A percentile compares a stretch with the other conserved stretches of the same genome.
phyloP scores from a whole-genome alignment of 37 sponge, comb jelly and placozoan genomes.

The Hexactinellida sp. region DNA sequence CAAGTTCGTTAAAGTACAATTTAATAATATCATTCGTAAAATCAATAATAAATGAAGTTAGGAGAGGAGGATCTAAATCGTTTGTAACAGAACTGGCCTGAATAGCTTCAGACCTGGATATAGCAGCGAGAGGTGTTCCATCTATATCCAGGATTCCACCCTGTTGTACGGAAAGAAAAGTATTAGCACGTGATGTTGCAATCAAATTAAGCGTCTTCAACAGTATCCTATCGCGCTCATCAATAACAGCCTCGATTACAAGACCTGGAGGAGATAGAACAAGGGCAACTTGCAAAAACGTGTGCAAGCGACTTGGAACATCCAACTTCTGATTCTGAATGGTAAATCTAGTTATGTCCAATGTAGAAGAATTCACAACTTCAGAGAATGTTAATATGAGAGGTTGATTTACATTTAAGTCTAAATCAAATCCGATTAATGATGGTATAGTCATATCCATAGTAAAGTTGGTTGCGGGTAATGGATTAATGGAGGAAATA shows the following conservation, averaged over 20 bases:
- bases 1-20: not conserved
- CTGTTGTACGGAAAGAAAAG: not conserved
- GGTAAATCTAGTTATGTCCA: conserved; percentile 40
- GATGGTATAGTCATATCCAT: not conserved
- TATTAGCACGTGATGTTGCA: not conserved
- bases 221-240: not conserved
- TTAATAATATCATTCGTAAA: not conserved
- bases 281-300: not conserved
- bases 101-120: not conserved
- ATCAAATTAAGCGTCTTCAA: not conserved
- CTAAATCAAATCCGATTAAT: conserved; percentile 3
- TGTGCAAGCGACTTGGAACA: not conserved
- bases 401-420: conserved; percentile 5
- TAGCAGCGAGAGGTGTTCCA: not conserved
- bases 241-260: not conserved
- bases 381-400: conserved; percentile 50
- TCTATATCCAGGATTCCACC: conserved; percentile 4
- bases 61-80: not conserved
- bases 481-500: not conserved
- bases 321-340: conserved; percentile 34
- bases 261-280: not conserved
- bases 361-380: conserved; percentile 41
- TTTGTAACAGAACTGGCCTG: not conserved
- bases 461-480: not conserved
- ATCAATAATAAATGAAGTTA: not conserved